Evolutionary conservation across 2,888 invertebrate species (phyloP).

Genomic region (Saturnia japonica): DNA sequence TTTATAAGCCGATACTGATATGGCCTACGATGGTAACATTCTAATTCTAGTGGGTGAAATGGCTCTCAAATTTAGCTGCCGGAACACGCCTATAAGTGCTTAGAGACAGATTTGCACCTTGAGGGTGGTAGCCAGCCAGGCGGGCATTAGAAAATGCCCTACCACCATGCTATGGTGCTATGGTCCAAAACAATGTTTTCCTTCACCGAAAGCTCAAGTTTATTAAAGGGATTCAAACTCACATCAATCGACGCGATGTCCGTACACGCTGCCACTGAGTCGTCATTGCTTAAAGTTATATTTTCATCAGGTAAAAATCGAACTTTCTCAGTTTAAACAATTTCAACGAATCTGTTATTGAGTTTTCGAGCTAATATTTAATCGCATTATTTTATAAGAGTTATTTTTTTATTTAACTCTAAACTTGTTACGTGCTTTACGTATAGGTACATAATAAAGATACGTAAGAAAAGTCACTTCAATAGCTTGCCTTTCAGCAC

Average conservation of each 20-base stretch:
- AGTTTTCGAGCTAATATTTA: too few relatives aligned
- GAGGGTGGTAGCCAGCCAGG: too few relatives aligned
- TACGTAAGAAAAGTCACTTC: constrained; percentile 18
- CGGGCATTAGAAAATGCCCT: not conserved
- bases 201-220: not conserved
- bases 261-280: not conserved
- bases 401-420: not conserved
- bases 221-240: not conserved
- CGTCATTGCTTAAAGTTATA: not conserved
- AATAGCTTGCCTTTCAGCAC: constrained; percentile 15
- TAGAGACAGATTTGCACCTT: not conserved
- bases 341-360: too few relatives aligned
- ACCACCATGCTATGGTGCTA: not conserved
- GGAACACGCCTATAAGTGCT: not conserved
- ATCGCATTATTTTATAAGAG: too few relatives aligned
- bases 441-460: not conserved
- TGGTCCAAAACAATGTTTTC: not conserved
- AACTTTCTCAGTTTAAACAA: too few relatives aligned
- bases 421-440: not conserved
- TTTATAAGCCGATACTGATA: not conserved
- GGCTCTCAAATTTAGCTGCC: not conserved
- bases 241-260: not conserved
- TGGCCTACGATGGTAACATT: not conserved
- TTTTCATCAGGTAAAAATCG: too few relatives aligned
- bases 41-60: not conserved